Conservation (phyloP, 2,888 invertebrate species). For the Zaprionus bogoriensis region DNA sequence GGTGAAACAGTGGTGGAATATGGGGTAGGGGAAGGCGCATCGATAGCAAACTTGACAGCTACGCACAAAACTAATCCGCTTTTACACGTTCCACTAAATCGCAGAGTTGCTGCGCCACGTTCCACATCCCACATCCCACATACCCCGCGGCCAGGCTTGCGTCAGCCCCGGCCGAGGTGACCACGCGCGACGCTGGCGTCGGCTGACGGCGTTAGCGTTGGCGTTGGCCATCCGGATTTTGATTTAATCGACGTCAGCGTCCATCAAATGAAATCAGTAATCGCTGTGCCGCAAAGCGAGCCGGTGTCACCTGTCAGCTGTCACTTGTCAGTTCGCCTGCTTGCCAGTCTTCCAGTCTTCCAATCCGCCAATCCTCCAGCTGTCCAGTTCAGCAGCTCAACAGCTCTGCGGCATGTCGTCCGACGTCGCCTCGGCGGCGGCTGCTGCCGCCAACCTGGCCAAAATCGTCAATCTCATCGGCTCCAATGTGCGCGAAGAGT, state of each 20-base stretch:
- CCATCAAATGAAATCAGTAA: slow-evolving; percentile 67
- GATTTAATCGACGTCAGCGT: slow-evolving; percentile 67
- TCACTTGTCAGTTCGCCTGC: neutral
- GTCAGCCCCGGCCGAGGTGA: too few relatives aligned
- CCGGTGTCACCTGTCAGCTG: slow-evolving; percentile 19
- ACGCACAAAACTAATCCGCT: slow-evolving; percentile 76
- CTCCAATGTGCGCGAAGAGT: slow-evolving; percentile 50
- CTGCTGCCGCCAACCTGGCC: slow-evolving; percentile 54
- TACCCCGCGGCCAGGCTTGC: too few relatives aligned
- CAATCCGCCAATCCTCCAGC: neutral
- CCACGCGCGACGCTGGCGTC: slow-evolving; percentile 21
- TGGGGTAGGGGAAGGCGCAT: neutral
- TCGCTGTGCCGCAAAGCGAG: slow-evolving; percentile 41
- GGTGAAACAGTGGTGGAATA: neutral
- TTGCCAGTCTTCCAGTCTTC: neutral
- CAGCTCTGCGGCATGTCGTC: slow-evolving; percentile 29
- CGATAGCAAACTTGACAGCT: slow-evolving; percentile 63
- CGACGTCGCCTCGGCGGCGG: slow-evolving; percentile 18
- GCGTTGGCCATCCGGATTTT: too few relatives aligned
- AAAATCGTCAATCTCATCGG: slow-evolving; percentile 74
- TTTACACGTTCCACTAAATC: slow-evolving; percentile 65
- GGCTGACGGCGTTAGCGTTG: too few relatives aligned
- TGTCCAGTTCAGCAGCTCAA: neutral
- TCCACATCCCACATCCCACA: too few relatives aligned
- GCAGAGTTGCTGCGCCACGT: slow-evolving; percentile 38